phyloP scores from a whole-genome alignment of 2,113 vertebrate genomes.

The Neogale vison region DNA sequence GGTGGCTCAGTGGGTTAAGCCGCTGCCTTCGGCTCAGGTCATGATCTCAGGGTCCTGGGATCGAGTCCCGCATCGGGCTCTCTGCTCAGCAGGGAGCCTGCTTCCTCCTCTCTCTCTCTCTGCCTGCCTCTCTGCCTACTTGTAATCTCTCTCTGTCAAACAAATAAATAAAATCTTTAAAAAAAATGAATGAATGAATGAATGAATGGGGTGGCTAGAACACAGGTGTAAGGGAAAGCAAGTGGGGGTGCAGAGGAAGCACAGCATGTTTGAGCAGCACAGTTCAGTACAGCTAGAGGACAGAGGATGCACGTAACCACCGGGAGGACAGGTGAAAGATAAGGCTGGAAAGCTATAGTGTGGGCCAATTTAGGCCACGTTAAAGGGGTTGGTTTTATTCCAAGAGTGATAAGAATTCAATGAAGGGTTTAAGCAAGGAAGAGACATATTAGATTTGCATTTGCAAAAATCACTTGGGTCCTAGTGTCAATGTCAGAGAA shows the following conservation, averaged over 20 bases:
- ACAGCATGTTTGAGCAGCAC: not conserved
- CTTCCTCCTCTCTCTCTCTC: too few relatives aligned
- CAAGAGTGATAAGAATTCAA: not conserved
- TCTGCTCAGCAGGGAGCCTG: too few relatives aligned
- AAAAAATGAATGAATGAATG: not conserved
- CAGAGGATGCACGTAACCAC: fast-evolving
- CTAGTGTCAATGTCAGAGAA: not conserved
- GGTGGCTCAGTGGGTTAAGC: too few relatives aligned
- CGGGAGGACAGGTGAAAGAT: not conserved
- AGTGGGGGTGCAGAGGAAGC: not conserved
- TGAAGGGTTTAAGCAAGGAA: not conserved
- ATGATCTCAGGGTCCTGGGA: too few relatives aligned
- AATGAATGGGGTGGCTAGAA: not conserved
- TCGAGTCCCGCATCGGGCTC: too few relatives aligned
- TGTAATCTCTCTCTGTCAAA: too few relatives aligned
- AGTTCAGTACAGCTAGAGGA: fast-evolving
- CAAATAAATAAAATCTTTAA: too few relatives aligned
- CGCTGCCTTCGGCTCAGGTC: too few relatives aligned
- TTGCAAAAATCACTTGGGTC: not conserved
- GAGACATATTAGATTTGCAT: not conserved
- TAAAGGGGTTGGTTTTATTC: not conserved
- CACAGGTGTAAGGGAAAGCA: not conserved
- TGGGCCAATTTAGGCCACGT: fast-evolving
- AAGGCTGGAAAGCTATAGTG: not conserved
- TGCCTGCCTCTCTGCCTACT: too few relatives aligned